These are phyloP conservation scores for Leptobrachium leishanense DNA, from an alignment of 2,113 vertebrate species.

Conservation along the genomic window DNA sequence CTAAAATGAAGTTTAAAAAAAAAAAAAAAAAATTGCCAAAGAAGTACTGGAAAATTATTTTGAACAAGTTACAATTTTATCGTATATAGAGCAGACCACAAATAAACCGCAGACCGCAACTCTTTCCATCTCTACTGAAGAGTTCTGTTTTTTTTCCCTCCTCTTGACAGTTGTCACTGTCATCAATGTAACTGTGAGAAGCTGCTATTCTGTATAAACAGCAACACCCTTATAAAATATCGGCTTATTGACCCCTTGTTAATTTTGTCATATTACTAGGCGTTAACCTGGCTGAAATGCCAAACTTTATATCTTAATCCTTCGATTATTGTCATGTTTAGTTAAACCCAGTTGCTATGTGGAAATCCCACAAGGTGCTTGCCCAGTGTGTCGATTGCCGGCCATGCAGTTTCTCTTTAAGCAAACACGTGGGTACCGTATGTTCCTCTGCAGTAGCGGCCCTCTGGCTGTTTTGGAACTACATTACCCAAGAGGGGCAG, in stretches of 20 bases:
- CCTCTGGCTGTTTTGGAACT: too few species aligned
- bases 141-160: conserved; percentile 61
- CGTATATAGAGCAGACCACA: conserved; percentile 65
- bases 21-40: not conserved
- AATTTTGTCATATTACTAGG: not conserved
- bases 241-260: not conserved
- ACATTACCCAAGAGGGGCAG: too few species aligned
- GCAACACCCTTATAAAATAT: conserved; percentile 3
- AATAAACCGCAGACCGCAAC: conserved; percentile 68
- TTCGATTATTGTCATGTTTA: not conserved
- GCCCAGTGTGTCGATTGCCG: not conserved
- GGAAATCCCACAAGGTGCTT: not conserved
- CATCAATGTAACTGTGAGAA: conserved; percentile 55
- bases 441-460: too few species aligned
- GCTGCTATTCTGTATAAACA: conserved; percentile 42
- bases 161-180: conserved; percentile 54
- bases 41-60: conserved; percentile 52
- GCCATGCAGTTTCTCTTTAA: too few species aligned
- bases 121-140: conserved; percentile 71
- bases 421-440: too few species aligned
- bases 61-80: conserved; percentile 24
- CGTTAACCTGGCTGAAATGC: not conserved
- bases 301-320: not conserved
- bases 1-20: not conserved
- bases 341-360: not conserved